These are phyloP conservation scores for Sternotherus odoratus DNA, from an alignment of 2,797 vertebrate genomes.

Conservation along the genomic window DNA sequence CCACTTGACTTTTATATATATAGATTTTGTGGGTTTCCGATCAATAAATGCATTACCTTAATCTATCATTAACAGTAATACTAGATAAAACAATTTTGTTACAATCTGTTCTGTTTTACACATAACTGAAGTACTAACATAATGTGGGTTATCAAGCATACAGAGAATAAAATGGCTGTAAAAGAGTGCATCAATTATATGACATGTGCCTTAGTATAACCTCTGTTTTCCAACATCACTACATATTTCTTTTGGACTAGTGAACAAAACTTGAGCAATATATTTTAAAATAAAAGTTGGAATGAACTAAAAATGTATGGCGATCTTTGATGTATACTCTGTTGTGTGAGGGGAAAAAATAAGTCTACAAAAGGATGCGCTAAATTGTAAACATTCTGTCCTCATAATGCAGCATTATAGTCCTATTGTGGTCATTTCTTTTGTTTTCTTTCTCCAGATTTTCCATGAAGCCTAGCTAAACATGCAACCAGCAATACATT, in stretches of 20 bases:
- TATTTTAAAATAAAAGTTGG: slow-evolving; percentile 24
- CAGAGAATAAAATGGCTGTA: slow-evolving; percentile 44
- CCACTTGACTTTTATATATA: too few relatives aligned
- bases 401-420: neutral
- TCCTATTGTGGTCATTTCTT: slow-evolving; percentile 40
- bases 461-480: slow-evolving; percentile 59
- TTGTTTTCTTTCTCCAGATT: slow-evolving; percentile 67
- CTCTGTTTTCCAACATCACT: slow-evolving; percentile 37
- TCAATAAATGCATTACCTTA: slow-evolving; percentile 43
- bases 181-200: slow-evolving; percentile 35
- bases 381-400: slow-evolving; percentile 16
- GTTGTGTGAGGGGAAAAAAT: neutral
- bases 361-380: neutral
- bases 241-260: slow-evolving; percentile 25
- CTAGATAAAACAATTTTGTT: neutral
- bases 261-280: slow-evolving; percentile 41
- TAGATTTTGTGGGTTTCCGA: neutral
- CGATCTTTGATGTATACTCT: neutral
- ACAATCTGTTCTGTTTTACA: slow-evolving; percentile 5
- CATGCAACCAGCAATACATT: slow-evolving; percentile 50
- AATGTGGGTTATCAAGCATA: slow-evolving; percentile 60
- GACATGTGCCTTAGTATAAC: neutral
- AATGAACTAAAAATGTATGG: neutral
- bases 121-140: slow-evolving; percentile 19
- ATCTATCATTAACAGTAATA: neutral